A percentile compares a stretch with the other conserved stretches of the same genome.
These are phyloP conservation scores for Dromaius novaehollandiae DNA, from an alignment of 2,113 vertebrate species.

Conservation along the genomic window DNA sequence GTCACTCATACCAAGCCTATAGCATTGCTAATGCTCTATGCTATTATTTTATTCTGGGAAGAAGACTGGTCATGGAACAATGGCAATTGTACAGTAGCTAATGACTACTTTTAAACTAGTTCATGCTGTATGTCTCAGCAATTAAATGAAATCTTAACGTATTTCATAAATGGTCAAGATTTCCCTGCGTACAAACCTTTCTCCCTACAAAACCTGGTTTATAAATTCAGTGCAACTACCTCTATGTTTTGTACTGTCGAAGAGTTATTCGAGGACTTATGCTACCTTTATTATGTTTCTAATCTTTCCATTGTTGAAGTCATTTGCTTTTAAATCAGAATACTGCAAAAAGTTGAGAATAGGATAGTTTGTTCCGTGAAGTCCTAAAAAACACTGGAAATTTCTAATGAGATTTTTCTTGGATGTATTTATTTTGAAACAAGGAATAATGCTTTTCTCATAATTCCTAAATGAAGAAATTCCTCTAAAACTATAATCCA, in stretches of 20 bases:
- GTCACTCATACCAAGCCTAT: background rate
- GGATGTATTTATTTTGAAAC: background rate
- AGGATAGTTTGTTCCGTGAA: background rate
- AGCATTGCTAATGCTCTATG: background rate
- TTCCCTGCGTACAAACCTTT: background rate
- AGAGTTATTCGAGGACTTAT: background rate
- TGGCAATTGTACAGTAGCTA: background rate
- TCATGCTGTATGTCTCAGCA: background rate
- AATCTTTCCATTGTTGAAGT: background rate
- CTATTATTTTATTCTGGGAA: background rate
- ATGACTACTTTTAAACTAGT: background rate
- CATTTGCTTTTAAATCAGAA: background rate
- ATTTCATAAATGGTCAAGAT: background rate
- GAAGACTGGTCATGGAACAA: background rate
- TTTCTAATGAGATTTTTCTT: background rate
- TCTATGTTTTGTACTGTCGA: background rate
- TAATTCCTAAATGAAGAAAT: background rate
- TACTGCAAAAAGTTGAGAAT: background rate
- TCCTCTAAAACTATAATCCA: background rate
- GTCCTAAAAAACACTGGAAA: background rate
- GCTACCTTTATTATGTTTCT: background rate
- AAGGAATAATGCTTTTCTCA: background rate
- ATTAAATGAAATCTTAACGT: background rate
- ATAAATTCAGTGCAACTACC: background rate
- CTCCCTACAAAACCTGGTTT: background rate